Conservation (phyloP, 2,888 invertebrate genomes). For the Serripes groenlandicus region DNA sequence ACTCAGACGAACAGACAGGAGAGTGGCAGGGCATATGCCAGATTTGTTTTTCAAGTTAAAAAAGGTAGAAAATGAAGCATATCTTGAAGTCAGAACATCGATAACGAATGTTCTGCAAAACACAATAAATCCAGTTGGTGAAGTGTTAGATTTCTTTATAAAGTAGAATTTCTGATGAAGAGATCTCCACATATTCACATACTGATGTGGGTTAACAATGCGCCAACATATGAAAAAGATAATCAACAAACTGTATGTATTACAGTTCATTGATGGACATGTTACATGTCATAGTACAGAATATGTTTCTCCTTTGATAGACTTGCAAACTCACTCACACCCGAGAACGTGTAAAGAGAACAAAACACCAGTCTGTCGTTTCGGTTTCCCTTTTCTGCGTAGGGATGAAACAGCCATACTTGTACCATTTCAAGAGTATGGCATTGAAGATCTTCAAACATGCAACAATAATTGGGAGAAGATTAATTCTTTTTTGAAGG, state of each 20-base stretch:
- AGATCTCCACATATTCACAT: conserved; percentile 60
- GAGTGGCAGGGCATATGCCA: conserved; percentile 38
- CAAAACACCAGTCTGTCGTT: conserved; percentile 20
- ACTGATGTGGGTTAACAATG: conserved; percentile 50
- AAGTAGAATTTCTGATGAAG: conserved; percentile 60
- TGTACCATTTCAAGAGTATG: conserved; percentile 27
- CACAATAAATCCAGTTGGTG: too few relatives aligned
- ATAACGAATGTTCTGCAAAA: too few relatives aligned
- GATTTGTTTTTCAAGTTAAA: conserved; percentile 50
- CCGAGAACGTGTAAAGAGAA: conserved; percentile 48
- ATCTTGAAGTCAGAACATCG: too few relatives aligned
- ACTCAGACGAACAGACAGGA: conserved; percentile 14
- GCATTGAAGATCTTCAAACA: neutral
- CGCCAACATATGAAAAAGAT: conserved; percentile 26
- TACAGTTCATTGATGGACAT: conserved; percentile 49
- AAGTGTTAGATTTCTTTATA: conserved; percentile 63
- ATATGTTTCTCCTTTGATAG: too few relatives aligned
- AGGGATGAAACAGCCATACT: conserved; percentile 30
- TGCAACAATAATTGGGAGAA: neutral
- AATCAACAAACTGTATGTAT: neutral
- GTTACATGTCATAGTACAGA: conserved; percentile 28
- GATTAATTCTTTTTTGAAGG: conserved; percentile 3
- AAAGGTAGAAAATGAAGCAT: neutral
- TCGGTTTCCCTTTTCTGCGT: conserved; percentile 53
- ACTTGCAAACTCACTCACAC: conserved; percentile 19